Conservation (phyloP, 2,113 vertebrate genomes). For the Cygnus buccinator region DNA sequence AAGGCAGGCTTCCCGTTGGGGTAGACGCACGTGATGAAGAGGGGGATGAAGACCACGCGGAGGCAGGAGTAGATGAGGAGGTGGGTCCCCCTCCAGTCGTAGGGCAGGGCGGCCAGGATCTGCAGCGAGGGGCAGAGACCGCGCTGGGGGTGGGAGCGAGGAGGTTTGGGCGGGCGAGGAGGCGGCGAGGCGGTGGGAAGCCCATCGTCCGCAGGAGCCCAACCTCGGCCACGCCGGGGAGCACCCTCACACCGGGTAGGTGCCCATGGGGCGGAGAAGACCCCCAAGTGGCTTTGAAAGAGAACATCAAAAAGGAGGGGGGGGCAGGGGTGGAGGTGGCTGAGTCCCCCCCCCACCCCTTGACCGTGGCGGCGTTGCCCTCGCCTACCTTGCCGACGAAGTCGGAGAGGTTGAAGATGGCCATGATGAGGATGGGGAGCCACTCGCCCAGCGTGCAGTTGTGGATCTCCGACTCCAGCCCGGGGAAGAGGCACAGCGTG, state of each 20-base stretch:
- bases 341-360: no score
- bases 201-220: neutral
- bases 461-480: constrained; percentile 94
- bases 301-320: neutral
- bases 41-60: constrained; percentile 93
- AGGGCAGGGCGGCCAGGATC: constrained; percentile 94
- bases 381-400: constrained; percentile 94
- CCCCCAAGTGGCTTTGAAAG: neutral
- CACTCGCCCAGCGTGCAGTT: constrained; percentile 91
- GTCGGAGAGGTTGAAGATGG: constrained; percentile 98
- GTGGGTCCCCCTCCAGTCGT: constrained; percentile 90
- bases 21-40: constrained; percentile 96
- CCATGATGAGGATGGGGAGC: constrained; percentile 99
- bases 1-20: constrained; percentile 85
- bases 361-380: accelerated
- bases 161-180: neutral
- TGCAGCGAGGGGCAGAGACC: constrained; percentile 36
- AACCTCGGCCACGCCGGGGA: accelerated
- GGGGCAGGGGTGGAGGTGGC: no score
- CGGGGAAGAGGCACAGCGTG: constrained; percentile 95
- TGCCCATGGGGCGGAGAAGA: neutral
- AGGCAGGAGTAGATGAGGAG: constrained; percentile 92
- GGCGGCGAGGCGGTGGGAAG: neutral
- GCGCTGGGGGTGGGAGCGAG: accelerated
- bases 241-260: neutral